Conservation (phyloP, 2,797 vertebrate genomes). For the Champsocephalus esox region DNA sequence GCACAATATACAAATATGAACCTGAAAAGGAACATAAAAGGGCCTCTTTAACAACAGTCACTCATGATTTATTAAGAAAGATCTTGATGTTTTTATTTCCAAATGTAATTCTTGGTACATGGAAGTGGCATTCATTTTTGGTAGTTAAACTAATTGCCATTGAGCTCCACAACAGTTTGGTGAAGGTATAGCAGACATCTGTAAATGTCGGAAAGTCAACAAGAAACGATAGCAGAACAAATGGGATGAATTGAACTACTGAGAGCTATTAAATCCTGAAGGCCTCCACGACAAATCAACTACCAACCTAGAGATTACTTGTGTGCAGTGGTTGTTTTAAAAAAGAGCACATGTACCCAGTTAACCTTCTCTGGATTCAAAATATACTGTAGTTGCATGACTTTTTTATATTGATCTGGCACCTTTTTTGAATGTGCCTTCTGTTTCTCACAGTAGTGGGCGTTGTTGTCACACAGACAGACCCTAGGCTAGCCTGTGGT, state of each 20-base stretch:
- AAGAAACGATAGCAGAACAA: no score
- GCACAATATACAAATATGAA: no score
- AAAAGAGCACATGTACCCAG: background rate
- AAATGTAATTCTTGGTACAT: background rate
- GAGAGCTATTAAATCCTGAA: background rate
- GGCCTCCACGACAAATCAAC: constrained; percentile 5
- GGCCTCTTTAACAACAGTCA: background rate
- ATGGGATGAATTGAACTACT: background rate
- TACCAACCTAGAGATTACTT: background rate
- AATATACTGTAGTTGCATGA: background rate
- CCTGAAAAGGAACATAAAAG: no score
- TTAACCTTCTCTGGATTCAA: background rate
- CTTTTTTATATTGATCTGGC: constrained; percentile 7
- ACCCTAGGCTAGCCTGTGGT: constrained; percentile 48
- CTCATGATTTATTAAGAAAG: background rate
- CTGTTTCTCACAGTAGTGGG: constrained; percentile 25
- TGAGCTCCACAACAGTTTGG: background rate
- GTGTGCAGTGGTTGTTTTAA: background rate
- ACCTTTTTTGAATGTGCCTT: constrained; percentile 18
- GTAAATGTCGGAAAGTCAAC: no score
- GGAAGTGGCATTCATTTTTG: background rate
- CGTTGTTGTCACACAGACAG: constrained; percentile 34
- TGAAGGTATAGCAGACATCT: background rate
- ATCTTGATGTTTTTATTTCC: background rate
- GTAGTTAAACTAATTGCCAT: background rate